A percentile compares a stretch with the other conserved stretches of the same genome.
Evolutionary conservation across 2,888 invertebrate genomes (phyloP).

Genomic region (Trilocha varians): DNA sequence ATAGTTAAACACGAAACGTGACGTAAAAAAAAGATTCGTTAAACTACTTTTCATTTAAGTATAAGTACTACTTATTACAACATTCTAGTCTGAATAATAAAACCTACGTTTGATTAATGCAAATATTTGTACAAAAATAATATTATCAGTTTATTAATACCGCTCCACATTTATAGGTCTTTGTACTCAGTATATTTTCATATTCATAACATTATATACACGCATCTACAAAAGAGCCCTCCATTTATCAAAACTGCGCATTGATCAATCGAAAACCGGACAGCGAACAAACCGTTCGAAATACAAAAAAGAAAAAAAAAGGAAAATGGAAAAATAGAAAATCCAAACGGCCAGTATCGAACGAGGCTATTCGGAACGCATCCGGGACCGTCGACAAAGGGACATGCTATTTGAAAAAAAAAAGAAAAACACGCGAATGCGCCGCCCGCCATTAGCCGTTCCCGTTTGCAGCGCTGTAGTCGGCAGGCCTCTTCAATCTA

Average conservation of each 20-base stretch:
- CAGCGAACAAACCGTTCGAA: constrained; percentile 21
- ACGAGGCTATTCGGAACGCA: constrained; percentile 56
- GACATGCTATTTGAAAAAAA: constrained; percentile 63
- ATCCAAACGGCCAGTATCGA: constrained; percentile 49
- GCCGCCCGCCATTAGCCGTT: constrained; percentile 61
- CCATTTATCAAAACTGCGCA: background rate
- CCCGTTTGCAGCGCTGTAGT: constrained; percentile 62
- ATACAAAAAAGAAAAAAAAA: constrained; percentile 38
- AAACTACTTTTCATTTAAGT: too few species aligned
- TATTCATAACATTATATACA: too few species aligned
- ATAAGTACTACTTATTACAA: too few species aligned
- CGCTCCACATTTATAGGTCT: too few species aligned
- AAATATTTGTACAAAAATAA: too few species aligned
- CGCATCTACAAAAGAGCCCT: background rate
- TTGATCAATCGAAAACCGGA: background rate
- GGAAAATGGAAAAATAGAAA: constrained; percentile 34
- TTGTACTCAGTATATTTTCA: too few species aligned
- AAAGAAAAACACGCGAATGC: constrained; percentile 61
- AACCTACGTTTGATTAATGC: too few species aligned
- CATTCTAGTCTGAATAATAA: too few species aligned
- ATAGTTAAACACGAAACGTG: too few species aligned
- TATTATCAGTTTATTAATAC: too few species aligned
- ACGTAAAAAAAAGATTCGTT: too few species aligned
- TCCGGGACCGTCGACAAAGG: constrained; percentile 62
- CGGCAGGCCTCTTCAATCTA: constrained; percentile 62